Base-by-base conservation (phyloP, 2,797 vertebrate genomes). In the Oreonectes daqikongensis region DNA sequence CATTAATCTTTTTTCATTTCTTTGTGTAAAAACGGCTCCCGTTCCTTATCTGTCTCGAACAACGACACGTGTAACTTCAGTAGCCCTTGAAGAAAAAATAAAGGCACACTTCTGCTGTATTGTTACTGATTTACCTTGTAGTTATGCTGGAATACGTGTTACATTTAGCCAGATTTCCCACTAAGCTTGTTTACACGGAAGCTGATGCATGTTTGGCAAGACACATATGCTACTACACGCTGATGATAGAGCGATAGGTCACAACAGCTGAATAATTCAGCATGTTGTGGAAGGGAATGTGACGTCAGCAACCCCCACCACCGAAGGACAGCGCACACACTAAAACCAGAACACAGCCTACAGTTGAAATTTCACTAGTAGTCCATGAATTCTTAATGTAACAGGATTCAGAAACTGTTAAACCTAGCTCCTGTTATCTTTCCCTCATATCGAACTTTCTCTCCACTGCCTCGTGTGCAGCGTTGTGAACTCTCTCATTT, bases 341-440 rank as follows among this genome's bases (percentile, higher is more conserved):
- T 55, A 42, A 60, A 68, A 65, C 52, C 46, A 53, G 12, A 77
- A 70, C 22, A 30, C 26, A 70, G 64, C 48, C 52, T 66, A 74
- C 59, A 53, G 76, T 24, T 14, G 5, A 82, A 77, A 80, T 72
- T 87, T 82, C 82, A 82, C 83, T 72, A 42, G 1, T 46, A 42
- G 1, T 46, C 46, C 60, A 82, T 90, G 61, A 84, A 90, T 91
- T 85, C 86, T 91, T 89, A 84, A 91, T 91, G 85, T 80, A 71
- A 84, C 84, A 83, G 84, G 78, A 86, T 81, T 63, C 76, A 84
- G 78, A 84, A 88, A 88, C 87, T 77, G 71, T 77, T 84, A 88
- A 86, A 72, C 60, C 75, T 74, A 59, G 12, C 48, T 53, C 44
- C 69, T 38, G 38, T 40, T 50, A 55, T 70, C 32, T 74, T 42